phyloP scores from a whole-genome alignment of 2,888 invertebrate genomes.

The Drosophila gaucha region DNA sequence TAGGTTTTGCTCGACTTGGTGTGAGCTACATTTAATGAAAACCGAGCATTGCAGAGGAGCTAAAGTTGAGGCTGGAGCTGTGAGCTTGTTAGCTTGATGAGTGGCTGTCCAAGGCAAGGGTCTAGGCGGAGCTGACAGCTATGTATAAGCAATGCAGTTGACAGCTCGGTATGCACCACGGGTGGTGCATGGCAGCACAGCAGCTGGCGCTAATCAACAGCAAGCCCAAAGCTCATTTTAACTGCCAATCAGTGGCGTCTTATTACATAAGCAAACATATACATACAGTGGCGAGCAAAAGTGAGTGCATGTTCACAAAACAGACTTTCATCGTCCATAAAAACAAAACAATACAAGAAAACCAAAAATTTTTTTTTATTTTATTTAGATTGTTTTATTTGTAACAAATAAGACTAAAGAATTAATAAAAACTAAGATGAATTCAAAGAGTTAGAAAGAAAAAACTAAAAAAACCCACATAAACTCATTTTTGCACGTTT shows the following conservation, averaged over 20 bases:
- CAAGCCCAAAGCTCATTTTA: constrained; percentile 21
- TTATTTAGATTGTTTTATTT: too few species aligned
- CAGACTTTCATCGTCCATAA: too few species aligned
- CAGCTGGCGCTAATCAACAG: constrained; percentile 34
- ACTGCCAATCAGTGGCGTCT: constrained; percentile 13
- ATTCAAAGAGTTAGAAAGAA: too few species aligned
- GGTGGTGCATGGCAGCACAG: constrained; percentile 22
- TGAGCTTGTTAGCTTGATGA: constrained; percentile 33
- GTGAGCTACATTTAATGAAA: constrained; percentile 43
- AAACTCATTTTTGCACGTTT: too few species aligned
- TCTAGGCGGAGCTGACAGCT: constrained; percentile 17
- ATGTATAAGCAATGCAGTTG: constrained; percentile 47
- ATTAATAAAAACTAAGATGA: too few species aligned
- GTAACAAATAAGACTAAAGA: too few species aligned
- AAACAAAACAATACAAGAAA: too few species aligned
- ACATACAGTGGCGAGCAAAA: too few species aligned
- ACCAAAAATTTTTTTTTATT: too few species aligned
- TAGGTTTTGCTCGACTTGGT: not conserved
- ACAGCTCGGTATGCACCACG: constrained; percentile 40
- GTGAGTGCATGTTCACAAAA: too few species aligned
- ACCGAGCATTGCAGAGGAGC: constrained; percentile 19
- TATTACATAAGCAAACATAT: not conserved
- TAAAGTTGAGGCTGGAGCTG: constrained; percentile 19
- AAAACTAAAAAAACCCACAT: too few species aligned
- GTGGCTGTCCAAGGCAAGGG: constrained; percentile 19